Evolutionary conservation across 2,113 vertebrate species (phyloP), one percentile per base, ranked within the genome.

Genomic region (Chlorodrepanis virens): DNA sequence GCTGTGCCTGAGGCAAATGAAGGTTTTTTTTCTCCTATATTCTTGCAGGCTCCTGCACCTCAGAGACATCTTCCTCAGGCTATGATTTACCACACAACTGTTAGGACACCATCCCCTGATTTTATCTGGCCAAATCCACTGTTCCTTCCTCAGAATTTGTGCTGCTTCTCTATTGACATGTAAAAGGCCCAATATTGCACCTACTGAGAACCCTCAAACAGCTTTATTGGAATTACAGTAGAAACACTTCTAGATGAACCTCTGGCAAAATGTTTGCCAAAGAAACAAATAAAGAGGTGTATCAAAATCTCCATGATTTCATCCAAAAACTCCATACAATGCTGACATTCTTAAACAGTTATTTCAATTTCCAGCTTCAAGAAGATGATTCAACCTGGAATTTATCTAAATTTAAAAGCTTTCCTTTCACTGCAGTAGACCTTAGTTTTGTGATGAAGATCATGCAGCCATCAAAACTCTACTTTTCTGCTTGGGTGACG

Each of bases 121-220:
- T 70, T 75, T 33, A 19, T 11, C 57, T 27, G 28, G 33, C 40
- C n/a, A 11, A 9, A 59, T 6, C 22, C 42, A 70, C 21, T 45
- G 21, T 14, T 54, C 35, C 31, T 68, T 29, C 35, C 27, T 42
- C 3, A 3, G 45, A 40, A 11, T 53, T 23, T 27, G 50, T 57
- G 49, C 18, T 24, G 5, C 37, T 39, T 68, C 49, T 40, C 35
- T n/a, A 4, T 0, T 33, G 16, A 64, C 6, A 18, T 0, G 3
- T 14, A 61, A 68, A 57, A 90, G 53, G 35, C 7, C 29, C 22
- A 37, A 14, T 1, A 35, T 1, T 44, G 31, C 15, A 33, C 10
- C 40, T 37, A 16, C 31, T 29, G 31, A 45, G 28, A 87, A 45
- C 3, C 21, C 0, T 10, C 21, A 57, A 89, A 52, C 5, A n/a